Evolutionary conservation across 2,797 vertebrate species (phyloP).

Genomic region (Brachymystax lenok): DNA sequence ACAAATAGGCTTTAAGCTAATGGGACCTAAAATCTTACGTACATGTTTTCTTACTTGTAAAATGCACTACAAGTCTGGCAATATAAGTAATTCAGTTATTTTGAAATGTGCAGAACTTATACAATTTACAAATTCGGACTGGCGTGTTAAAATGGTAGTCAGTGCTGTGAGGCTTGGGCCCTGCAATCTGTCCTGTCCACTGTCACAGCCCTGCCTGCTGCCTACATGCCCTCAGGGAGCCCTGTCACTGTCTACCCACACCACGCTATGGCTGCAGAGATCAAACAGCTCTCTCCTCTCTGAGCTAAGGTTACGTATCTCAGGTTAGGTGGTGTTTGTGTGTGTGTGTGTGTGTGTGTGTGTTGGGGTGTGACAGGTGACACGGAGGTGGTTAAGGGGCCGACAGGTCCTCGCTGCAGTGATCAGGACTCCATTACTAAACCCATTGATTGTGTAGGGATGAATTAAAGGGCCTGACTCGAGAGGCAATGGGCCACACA

Average conservation of each 20-base stretch:
- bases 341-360: constrained; percentile 15
- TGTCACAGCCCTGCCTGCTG: neutral
- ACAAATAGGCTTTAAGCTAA: neutral
- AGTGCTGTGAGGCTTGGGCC: neutral
- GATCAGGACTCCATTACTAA: constrained; percentile 83
- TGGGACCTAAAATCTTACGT: neutral
- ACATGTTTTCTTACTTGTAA: too few species aligned
- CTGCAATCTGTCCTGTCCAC: neutral
- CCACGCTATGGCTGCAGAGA: neutral
- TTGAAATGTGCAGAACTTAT: neutral
- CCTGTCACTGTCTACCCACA: neutral
- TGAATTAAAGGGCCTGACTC: constrained; percentile 75
- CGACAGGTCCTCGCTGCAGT: constrained; percentile 81
- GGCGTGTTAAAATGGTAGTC: neutral
- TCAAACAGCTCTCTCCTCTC: neutral
- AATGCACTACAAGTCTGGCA: neutral
- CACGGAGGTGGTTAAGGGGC: constrained; percentile 63
- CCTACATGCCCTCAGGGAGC: neutral
- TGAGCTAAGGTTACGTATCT: too few species aligned
- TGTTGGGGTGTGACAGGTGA: constrained; percentile 32
- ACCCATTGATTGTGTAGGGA: constrained; percentile 79
- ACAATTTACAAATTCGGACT: neutral
- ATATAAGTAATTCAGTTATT: neutral
- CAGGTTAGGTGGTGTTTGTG: constrained; percentile 4
- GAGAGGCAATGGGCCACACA: constrained; percentile 53